Base-by-base conservation (phyloP, 2,113 vertebrate species). In the Plecturocebus donacophilus region DNA sequence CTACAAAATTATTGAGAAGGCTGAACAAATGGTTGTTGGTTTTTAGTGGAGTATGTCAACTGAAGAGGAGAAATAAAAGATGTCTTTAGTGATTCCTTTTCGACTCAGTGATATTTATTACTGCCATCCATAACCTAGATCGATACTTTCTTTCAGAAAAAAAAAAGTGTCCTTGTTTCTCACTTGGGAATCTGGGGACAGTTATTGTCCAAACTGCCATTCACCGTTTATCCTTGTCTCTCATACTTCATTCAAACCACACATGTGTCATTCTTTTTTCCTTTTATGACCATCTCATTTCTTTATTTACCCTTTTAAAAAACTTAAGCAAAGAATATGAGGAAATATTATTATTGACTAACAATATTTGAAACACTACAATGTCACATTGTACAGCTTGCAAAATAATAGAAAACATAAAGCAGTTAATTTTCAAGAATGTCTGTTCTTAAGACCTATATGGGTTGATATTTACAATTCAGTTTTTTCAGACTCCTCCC, bases 11-110 rank as follows among this genome's bases (percentile, higher is more conserved):
- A 93, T 88, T 94, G 81, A 93, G 21, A 38, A 71, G 25, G 38
- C 52, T 64, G 42, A 95, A 92, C 76, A 92, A 25, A 23, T 89
- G 17, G 32, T n/a, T 95, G n/a, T 52, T 81, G 87, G 54, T 32
- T 64, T 97, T 97, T 87, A 76, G 47, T 80, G 68, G 82, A 88
- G 93, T 79, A 79, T 97, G 87, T 97, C 79, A 91, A 40, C 83
- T 70, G 52, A 80, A 52, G 11, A 93, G 21, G 40, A 49, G 64
- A n/a, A 81, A 93, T 97, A 94, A 97, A 94, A 66, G 30, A 90
- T 94, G 47, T 2, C 47, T 93, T 91, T 56, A 66, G 64, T 6
- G 56, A 95, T 30, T 89, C 73, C 47, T 87, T 73, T 64, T 94
- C 35, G 2, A 68, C 54, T 83, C 58, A 70, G 93, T 64, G 79